Evolutionary conservation across 2,113 vertebrate genomes (phyloP), one percentile per base, ranked within the genome.

Genomic region (Nycticebus coucang): DNA sequence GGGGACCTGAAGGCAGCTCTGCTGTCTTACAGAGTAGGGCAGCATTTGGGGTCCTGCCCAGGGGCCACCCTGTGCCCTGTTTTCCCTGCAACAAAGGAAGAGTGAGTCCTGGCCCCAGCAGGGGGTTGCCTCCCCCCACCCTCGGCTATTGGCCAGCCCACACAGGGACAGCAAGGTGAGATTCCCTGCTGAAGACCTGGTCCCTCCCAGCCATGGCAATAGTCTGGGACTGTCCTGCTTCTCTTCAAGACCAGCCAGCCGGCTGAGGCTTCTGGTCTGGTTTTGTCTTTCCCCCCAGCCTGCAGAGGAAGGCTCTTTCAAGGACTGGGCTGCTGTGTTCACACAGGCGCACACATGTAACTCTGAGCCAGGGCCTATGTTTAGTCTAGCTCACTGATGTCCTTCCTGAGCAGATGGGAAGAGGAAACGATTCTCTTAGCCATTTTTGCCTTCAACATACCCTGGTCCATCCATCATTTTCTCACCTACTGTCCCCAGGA

Each of bases 371-470:
- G 96, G 96, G 97, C 97, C 97, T 98, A 97, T 98, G 98, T 99
- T 99, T 98, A 98, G 98, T 99, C 98, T 98, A 93, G 94, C 96
- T 97, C 95, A 55, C 96, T 95, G 66, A 89, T 95, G 91, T 95
- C 89, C 89, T 98, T 97, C 97, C 96, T 97, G 96, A 26, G 1
- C 79, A 97, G 94, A 97, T 97, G 97, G 98, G 97, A 94, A 93
- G 95, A 98, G 98, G 98, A 98, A 98, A 53, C 21, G 90, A 69
- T 97, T 86, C 94, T 95, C 24, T 94, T 53, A 74, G 89, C 95
- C 96, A 75, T 97, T 97, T 97, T 93, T 92, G 95, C 97, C 93
- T 82, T 89, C 62, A 2, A 79, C 5, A 53, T 10, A n/a, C 89
- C 77, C 28, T 0, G 4, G 57, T n/a, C 35, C 93, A 96, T 95